Conservation (phyloP, 1,140 invertebrate genomes). For the Ruditapes philippinarum region DNA sequence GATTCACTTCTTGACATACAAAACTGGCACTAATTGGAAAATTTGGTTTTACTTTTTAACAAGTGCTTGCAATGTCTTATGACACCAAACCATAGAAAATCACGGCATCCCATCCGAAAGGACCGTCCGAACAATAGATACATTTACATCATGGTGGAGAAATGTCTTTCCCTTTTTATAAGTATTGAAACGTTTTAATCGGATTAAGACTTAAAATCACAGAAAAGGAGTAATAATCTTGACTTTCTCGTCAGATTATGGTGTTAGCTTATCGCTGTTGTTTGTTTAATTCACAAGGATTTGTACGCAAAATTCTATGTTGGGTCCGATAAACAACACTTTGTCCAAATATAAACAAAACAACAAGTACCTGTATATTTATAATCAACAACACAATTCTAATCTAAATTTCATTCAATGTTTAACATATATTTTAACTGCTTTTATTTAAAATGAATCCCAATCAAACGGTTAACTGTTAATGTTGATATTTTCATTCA, state of each 20-base stretch:
- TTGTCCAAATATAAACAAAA: no score
- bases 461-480: no score
- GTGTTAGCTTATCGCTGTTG: background rate
- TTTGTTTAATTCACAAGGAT: no score
- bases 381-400: no score
- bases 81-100: conserved; percentile 25
- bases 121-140: background rate
- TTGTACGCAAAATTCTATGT: no score
- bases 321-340: no score
- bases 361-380: no score
- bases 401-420: no score
- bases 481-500: no score
- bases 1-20: background rate
- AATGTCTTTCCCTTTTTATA: background rate
- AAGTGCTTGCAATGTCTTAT: background rate
- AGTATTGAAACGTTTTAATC: background rate
- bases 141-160: conserved; percentile 8
- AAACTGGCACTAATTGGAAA: background rate
- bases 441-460: no score
- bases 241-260: no score
- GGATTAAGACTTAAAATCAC: background rate
- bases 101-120: background rate
- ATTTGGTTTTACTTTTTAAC: conserved; percentile 35
- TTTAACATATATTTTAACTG: no score
- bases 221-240: background rate